Evolutionary conservation across 2,113 vertebrate genomes (phyloP), one percentile per base, ranked within the genome.

Genomic region (Prinia subflava): DNA sequence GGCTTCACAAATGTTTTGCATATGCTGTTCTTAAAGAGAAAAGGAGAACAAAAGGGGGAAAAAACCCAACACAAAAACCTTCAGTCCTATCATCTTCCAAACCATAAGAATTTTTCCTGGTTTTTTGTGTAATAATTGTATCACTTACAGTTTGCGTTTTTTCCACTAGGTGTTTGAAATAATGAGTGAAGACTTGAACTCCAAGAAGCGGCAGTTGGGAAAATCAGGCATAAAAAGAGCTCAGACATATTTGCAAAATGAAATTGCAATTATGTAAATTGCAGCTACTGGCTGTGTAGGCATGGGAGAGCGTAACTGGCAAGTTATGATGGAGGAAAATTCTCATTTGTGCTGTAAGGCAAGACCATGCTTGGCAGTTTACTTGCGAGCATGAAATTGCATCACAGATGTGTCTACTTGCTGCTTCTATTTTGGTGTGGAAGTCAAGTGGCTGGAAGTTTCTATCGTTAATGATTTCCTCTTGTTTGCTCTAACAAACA

Each of bases 401-500:
- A 25, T 92, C 70, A 18, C 4, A 64, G 86, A 60, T 9, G 5
- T 62, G 76, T 94, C 95, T 27, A 18, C 77, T 79, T 15, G 22
- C 73, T 94, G 71, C 73, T 92, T 83, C 94, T 89, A 37, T 91
- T 97, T 96, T 90, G 82, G 95, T 96, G 92, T 96, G 91, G 77
- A 95, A 98, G 91, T 95, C 85, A 86, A 97, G 95, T 93, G 95
- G 77, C 78, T 97, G 95, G 82, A 98, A 96, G 92, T 87, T 74
- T 77, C 63, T 93, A 4, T 92, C 89, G 94, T 92, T 97, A 97
- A 97, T 92, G 94, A 95, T 98, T 98, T 98, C 92, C 96, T 96
- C 88, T 96, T 55, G 65, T 89, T 95, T 14, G 59, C 76, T 87
- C 56, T 94, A 89, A 93, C 56, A 59, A 98, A 98, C 97, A 98